Evolutionary conservation across 2,888 invertebrate genomes (phyloP).

Genomic region (Arge pagana): DNA sequence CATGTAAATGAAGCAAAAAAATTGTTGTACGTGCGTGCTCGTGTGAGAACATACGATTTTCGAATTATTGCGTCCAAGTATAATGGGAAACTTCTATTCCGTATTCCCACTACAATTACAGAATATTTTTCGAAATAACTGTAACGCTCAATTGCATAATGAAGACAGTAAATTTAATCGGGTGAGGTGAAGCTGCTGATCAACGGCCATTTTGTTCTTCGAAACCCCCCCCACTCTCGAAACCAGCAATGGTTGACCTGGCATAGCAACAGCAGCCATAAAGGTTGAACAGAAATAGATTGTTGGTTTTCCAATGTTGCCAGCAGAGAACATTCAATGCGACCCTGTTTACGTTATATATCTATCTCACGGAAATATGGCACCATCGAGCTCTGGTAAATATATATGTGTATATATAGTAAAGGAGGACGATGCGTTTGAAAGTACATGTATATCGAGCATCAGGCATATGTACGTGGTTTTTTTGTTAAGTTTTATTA

Average conservation of each 20-base stretch:
- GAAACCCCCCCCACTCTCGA: constrained; percentile 3
- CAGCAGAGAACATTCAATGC: constrained; percentile 45
- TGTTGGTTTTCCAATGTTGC: constrained; percentile 45
- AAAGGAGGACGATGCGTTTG: neutral
- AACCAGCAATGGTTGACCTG: constrained; percentile 30
- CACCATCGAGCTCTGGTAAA: constrained; percentile 37
- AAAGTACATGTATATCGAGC: neutral
- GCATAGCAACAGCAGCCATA: constrained; percentile 52
- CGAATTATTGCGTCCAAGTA: too few species aligned
- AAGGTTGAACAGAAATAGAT: constrained; percentile 50
- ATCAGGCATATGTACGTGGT: neutral
- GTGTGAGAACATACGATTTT: too few species aligned
- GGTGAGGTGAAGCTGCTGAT: neutral
- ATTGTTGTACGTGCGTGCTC: too few species aligned
- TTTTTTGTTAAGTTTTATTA: constrained; percentile 6
- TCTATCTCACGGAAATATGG: constrained; percentile 24
- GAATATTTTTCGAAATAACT: too few species aligned
- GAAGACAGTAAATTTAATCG: too few species aligned
- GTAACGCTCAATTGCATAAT: too few species aligned
- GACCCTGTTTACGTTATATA: constrained; percentile 1
- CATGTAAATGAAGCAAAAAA: too few species aligned
- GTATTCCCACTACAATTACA: too few species aligned
- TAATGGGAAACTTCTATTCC: too few species aligned
- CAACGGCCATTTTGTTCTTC: constrained; percentile 12
- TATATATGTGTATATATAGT: neutral